Base-by-base conservation (phyloP, 1,140 invertebrate species). In the Oncopeltus fasciatus region DNA sequence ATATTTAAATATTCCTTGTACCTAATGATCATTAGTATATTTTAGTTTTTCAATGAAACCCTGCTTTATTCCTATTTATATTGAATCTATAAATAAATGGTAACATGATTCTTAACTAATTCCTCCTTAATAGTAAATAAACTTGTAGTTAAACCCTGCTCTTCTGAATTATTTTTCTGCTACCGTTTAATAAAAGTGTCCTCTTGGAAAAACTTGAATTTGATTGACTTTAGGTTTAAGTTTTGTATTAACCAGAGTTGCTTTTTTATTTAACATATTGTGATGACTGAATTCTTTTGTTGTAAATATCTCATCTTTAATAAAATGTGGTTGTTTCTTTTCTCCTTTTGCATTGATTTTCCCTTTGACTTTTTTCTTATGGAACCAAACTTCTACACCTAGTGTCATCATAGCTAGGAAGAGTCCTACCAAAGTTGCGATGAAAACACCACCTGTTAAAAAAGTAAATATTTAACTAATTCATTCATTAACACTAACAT, bases 391-490 rank as follows among this genome's bases (percentile, higher is more conserved):
- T 71, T 92, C 88, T 63, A 83, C 82, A 0, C 79, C 83, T 12
- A 92, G 73, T 0, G 88, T 90, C 3, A 90, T 69, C 84, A 92
- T 88, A 0, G 88, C 88, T 31, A 92, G 68, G 0, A 82, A 82
- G 3, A 92, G 73, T 0, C 89, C 90, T 69, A 89, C 88, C 0
- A 92, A 73, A 0, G 89, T 92, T 1, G 88, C 88, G 65, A 92
- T 92, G 68, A 92, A 93, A 2, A 93, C 89, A 5, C 89, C 90
- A 65, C 90, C 87, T 87, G 69, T 46, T 74, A 72, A 56, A 33
- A 63, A 60, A n/a, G n/a, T n/a, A n/a, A n/a, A n/a, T n/a, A n/a
- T n/a, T n/a, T n/a, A n/a, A n/a, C n/a, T n/a, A n/a, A n/a, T n/a
- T n/a, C n/a, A n/a, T n/a, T n/a, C n/a, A n/a, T n/a, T n/a, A n/a